Percentiles rank a stretch among this genome's conserved stretches.
Evolutionary conservation across 2,113 vertebrate genomes (phyloP).

Genomic region (Myxocyprinus asiaticus): DNA sequence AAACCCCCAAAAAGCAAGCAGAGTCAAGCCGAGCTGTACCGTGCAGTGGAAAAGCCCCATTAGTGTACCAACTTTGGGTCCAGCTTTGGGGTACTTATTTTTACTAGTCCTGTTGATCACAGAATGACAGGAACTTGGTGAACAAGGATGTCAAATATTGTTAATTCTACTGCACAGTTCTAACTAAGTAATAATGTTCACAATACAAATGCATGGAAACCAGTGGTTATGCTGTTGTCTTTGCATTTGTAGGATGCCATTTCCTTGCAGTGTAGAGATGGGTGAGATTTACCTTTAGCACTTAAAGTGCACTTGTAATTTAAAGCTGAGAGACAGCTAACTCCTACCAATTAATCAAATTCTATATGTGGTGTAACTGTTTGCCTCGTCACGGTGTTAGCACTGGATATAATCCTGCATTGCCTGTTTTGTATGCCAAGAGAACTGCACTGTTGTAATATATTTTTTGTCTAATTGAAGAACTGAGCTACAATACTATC

Average conservation of each 20-base stretch:
- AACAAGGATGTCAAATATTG: slow-evolving; percentile 3
- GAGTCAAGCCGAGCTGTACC: too few species aligned
- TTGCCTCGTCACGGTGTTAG: slow-evolving; percentile 7
- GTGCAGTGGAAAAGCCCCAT: too few species aligned
- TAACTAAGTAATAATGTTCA: not conserved
- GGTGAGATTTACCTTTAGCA: not conserved
- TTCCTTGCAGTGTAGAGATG: slow-evolving; percentile 1
- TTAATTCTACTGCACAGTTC: not conserved
- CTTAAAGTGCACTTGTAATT: slow-evolving; percentile 25
- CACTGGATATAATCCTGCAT: slow-evolving; percentile 45
- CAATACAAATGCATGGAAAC: slow-evolving; percentile 3
- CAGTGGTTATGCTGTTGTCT: slow-evolving; percentile 29
- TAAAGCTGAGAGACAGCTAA: slow-evolving; percentile 22
- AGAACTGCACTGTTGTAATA: slow-evolving; percentile 68
- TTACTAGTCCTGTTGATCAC: not conserved
- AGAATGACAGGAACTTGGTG: not conserved
- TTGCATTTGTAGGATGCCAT: slow-evolving; percentile 15
- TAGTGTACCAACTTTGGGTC: too few species aligned
- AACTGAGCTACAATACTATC: slow-evolving; percentile 21
- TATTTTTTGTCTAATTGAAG: slow-evolving; percentile 46
- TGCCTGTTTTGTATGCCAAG: slow-evolving; percentile 62
- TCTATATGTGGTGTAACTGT: slow-evolving; percentile 13
- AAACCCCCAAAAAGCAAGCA: too few species aligned
- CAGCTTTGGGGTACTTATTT: not conserved
- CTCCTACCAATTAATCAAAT: not conserved